A percentile compares a stretch with the other conserved stretches of the same genome.
Conservation (phyloP, 2,888 invertebrate species). For the Apodemia hepburni region DNA sequence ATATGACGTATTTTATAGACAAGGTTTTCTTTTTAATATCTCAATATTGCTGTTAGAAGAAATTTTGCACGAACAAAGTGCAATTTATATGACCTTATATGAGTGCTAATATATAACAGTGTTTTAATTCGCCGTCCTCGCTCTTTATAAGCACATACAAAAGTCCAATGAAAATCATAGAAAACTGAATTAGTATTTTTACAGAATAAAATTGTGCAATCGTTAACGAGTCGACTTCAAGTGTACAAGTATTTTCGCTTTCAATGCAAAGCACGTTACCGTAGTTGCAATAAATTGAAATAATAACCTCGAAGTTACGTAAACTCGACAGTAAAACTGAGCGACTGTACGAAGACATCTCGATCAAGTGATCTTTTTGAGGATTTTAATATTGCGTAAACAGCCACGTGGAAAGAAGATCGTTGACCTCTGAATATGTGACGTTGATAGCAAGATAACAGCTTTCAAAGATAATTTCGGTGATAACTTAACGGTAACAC, state of each 20-base stretch:
- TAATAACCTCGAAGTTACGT: slow-evolving; percentile 8
- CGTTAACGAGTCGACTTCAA: background rate
- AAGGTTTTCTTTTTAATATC: no score
- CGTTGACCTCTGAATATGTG: slow-evolving; percentile 59
- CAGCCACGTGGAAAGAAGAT: slow-evolving; percentile 58
- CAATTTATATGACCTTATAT: no score
- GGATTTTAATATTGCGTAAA: slow-evolving; percentile 48
- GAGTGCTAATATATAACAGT: no score
- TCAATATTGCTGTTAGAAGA: background rate
- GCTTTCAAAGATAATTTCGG: slow-evolving; percentile 9
- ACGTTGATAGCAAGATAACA: slow-evolving; percentile 52
- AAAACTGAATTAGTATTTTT: background rate
- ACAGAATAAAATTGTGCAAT: background rate
- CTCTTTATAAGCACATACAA: background rate
- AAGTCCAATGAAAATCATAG: background rate
- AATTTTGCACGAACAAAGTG: background rate
- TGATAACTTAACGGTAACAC: background rate
- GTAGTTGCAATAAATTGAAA: slow-evolving; percentile 9
- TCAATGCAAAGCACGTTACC: slow-evolving; percentile 6
- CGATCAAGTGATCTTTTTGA: slow-evolving; percentile 1
- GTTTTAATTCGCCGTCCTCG: background rate
- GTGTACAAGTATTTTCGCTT: background rate
- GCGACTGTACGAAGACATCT: background rate
- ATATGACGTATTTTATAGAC: no score
- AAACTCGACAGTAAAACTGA: background rate